A percentile compares a stretch with the other conserved stretches of the same genome.
Evolutionary conservation across 2,888 invertebrate genomes (phyloP).

Genomic region (Holacanthella duospinosa): DNA sequence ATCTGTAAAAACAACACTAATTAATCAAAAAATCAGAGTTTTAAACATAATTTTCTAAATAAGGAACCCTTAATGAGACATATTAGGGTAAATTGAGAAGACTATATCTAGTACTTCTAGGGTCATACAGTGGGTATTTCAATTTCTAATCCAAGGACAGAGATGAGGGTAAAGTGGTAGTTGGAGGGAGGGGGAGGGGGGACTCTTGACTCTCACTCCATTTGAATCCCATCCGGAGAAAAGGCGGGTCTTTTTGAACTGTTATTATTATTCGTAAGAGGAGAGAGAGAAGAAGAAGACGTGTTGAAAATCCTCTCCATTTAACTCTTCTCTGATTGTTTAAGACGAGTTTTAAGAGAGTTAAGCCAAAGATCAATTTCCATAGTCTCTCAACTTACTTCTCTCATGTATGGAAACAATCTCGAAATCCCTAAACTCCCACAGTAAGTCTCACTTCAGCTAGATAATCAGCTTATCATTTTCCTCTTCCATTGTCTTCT

Average conservation of each 20-base stretch:
- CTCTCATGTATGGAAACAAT: background rate
- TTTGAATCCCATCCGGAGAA: background rate
- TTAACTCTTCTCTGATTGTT: conserved; percentile 2
- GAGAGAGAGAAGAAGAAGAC: background rate
- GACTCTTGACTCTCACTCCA: background rate
- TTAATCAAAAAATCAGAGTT: too few relatives aligned
- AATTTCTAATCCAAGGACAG: too few relatives aligned
- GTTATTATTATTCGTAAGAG: too few relatives aligned
- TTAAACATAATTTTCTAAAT: too few relatives aligned
- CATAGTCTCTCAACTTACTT: background rate
- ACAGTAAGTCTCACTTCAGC: conserved; percentile 2
- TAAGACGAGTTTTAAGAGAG: conserved; percentile 7
- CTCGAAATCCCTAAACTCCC: conserved; percentile 6
- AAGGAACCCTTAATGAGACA: too few relatives aligned
- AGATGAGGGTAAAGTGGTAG: background rate
- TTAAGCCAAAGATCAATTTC: conserved; percentile 12
- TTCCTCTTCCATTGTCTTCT: background rate
- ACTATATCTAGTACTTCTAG: too few relatives aligned
- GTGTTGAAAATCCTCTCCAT: conserved; percentile 6
- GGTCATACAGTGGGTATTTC: too few relatives aligned
- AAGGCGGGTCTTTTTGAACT: background rate
- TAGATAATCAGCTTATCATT: conserved; percentile 10
- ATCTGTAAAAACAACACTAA: too few relatives aligned
- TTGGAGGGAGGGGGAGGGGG: background rate
- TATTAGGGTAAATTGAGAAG: too few relatives aligned